These are phyloP conservation scores for Bubo scandiacus DNA, from an alignment of 2,113 vertebrate species.

Conservation along the genomic window DNA sequence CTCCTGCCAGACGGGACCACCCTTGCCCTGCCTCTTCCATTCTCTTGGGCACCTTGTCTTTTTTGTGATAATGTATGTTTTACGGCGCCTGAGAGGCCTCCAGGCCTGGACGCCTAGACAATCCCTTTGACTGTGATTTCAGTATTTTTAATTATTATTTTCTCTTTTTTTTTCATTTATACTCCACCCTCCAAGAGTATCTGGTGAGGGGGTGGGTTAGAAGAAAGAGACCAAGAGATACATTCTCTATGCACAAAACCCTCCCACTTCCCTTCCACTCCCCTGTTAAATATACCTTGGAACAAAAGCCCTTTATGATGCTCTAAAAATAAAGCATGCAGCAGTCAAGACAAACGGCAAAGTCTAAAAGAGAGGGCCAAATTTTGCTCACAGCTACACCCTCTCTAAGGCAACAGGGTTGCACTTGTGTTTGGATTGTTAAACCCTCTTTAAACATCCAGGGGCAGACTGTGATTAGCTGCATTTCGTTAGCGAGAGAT, in stretches of 20 bases:
- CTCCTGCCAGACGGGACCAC: background rate
- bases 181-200: constrained; percentile 64
- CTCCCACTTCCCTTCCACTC: constrained; percentile 67
- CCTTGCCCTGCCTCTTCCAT: background rate
- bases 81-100: background rate
- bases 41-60: background rate
- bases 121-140: constrained; percentile 16
- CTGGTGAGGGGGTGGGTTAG: constrained; percentile 55
- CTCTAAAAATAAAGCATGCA: constrained; percentile 68
- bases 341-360: constrained; percentile 44
- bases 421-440: constrained; percentile 37
- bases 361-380: constrained; percentile 24
- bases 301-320: constrained; percentile 69
- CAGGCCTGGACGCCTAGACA: constrained; percentile 40
- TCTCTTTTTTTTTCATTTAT: background rate
- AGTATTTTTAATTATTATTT: constrained; percentile 54
- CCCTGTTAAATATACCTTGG: constrained; percentile 70
- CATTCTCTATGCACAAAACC: constrained; percentile 46
- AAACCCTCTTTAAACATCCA: constrained; percentile 35
- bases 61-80: background rate
- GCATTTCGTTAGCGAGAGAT: background rate
- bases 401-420: constrained; percentile 37
- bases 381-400: constrained; percentile 57
- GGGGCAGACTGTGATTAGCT: background rate
- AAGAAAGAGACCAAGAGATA: constrained; percentile 48